These are phyloP conservation scores for Spilarctia lutea DNA, from an alignment of 2,888 invertebrate species.

Conservation along the genomic window DNA sequence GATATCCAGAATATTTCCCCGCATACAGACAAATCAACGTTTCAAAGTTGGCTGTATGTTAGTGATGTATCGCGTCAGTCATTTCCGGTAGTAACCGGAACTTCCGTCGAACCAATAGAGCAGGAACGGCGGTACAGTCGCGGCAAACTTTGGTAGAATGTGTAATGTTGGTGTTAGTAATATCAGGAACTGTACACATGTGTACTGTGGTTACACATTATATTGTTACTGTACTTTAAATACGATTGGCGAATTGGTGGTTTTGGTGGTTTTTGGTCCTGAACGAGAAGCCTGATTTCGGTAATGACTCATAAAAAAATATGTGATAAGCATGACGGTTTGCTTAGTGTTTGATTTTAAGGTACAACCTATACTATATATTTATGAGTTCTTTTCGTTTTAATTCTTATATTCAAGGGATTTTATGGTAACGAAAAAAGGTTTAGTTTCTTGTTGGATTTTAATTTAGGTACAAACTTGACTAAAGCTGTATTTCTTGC, in stretches of 20 bases:
- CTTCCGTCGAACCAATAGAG: conserved; percentile 60
- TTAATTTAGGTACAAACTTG: no score
- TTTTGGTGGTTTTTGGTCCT: not conserved
- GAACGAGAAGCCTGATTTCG: not conserved
- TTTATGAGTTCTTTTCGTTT: no score
- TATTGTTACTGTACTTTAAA: not conserved
- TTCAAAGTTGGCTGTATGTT: conserved; percentile 38
- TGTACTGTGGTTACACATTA: not conserved
- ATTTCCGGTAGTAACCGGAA: conserved; percentile 65
- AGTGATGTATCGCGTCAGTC: conserved; percentile 62
- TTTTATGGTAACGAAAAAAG: no score
- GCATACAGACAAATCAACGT: conserved; percentile 38
- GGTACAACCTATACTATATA: not conserved
- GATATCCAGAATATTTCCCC: conserved; percentile 27
- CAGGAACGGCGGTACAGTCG: conserved; percentile 29
- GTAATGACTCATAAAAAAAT: not conserved
- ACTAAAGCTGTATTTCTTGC: no score
- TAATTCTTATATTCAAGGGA: no score
- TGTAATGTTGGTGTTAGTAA: conserved; percentile 10
- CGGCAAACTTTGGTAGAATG: conserved; percentile 19
- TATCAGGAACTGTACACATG: not conserved
- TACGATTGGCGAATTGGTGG: not conserved
- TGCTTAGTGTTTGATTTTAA: not conserved
- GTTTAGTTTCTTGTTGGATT: no score
- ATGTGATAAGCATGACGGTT: not conserved